phyloP scores from a whole-genome alignment of 2,113 vertebrate species.

The Sphaerodactylus townsendi region DNA sequence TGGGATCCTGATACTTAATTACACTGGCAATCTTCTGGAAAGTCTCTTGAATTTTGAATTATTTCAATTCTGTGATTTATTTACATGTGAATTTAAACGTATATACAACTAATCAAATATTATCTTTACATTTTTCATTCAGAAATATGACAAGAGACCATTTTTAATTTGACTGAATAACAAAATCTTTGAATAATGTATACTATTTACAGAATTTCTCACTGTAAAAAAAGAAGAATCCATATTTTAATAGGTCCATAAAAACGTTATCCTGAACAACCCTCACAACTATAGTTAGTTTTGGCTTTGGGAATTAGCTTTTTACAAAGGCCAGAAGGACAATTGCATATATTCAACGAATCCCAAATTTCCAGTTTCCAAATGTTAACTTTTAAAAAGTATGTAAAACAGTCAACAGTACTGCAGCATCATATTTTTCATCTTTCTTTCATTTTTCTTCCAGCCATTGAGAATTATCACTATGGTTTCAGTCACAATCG shows the following conservation, averaged over 20 bases:
- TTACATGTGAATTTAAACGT: neutral
- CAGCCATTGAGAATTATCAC: constrained; percentile 8
- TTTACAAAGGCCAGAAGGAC: constrained; percentile 70
- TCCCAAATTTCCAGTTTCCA: constrained; percentile 56
- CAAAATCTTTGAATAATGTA: neutral
- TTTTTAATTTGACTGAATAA: neutral
- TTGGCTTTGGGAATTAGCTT: constrained; percentile 60
- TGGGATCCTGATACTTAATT: neutral
- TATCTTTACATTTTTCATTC: neutral
- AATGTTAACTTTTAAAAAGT: constrained; percentile 40
- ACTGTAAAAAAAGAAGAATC: neutral
- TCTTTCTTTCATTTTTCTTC: constrained; percentile 40
- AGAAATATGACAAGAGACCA: neutral
- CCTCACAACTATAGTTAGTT: constrained; percentile 49
- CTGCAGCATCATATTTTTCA: constrained; percentile 15
- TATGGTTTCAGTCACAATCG: neutral
- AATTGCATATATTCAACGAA: constrained; percentile 60
- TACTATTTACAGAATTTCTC: neutral
- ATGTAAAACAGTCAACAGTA: constrained; percentile 27
- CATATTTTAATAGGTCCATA: constrained; percentile 49
- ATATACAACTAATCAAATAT: neutral
- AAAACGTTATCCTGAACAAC: constrained; percentile 40
- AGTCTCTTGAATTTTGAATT: neutral
- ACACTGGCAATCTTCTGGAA: neutral
- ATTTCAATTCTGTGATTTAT: neutral